Evolutionary conservation across 2,113 vertebrate genomes (phyloP).

Genomic region (Herpailurus yagouaroundi): DNA sequence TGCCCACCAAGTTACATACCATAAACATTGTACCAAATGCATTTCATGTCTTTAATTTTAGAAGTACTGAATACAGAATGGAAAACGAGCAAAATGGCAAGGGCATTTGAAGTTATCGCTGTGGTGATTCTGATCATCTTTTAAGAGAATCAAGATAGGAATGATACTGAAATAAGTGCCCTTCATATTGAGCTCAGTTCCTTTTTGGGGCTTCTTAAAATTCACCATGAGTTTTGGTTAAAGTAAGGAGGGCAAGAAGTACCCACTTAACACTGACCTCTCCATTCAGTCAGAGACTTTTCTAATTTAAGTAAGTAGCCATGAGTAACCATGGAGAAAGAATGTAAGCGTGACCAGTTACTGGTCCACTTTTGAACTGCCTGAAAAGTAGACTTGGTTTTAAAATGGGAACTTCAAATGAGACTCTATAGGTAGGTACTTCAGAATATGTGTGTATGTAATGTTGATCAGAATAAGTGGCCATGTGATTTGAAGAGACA

Average conservation of each 20-base stretch:
- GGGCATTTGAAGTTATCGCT: neutral
- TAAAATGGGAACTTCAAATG: neutral
- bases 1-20: neutral
- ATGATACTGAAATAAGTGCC: neutral
- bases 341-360: neutral
- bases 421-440: neutral
- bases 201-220: neutral
- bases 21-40: conserved; percentile 16
- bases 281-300: conserved; percentile 11
- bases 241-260: neutral
- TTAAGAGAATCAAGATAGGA: conserved; percentile 6
- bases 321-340: neutral
- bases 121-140: neutral
- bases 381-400: neutral
- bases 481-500: conserved; percentile 15
- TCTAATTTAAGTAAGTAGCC: neutral
- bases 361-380: neutral
- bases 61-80: conserved; percentile 21
- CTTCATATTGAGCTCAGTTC: conserved; percentile 10
- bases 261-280: neutral
- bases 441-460: neutral
- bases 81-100: neutral
- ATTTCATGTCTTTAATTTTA: conserved; percentile 38
- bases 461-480: neutral
- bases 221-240: conserved; percentile 31